A percentile compares a stretch with the other conserved stretches of the same genome.
phyloP scores from a whole-genome alignment of 2,797 vertebrate species.

The Peromyscus nudipes region DNA sequence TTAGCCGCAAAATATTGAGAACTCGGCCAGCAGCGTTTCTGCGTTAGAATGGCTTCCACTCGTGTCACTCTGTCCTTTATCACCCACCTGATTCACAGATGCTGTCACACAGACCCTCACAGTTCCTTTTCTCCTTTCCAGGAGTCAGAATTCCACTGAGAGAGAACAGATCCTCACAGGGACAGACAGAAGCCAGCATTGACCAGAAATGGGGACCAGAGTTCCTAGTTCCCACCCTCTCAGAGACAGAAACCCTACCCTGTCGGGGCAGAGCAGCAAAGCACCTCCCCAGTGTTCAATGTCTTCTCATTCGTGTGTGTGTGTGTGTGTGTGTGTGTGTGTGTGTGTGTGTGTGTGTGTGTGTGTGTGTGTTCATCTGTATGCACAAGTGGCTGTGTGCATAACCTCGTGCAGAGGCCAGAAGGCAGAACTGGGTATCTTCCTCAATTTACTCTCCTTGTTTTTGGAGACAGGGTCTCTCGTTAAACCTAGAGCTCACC shows the following conservation, averaged over 20 bases:
- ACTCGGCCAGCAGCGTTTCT: not conserved
- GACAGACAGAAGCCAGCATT: not conserved
- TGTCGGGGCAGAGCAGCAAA: not conserved
- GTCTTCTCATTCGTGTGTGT: not conserved
- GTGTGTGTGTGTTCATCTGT: not conserved
- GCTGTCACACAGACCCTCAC: not conserved
- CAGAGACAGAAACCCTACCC: not conserved
- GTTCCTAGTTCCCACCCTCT: not conserved
- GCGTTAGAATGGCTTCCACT: not conserved
- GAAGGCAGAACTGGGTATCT: not conserved
- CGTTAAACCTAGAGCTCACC: not conserved
- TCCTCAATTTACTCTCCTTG: not conserved
- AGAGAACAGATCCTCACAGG: not conserved
- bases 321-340: not conserved
- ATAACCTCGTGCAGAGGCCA: not conserved
- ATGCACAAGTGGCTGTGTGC: not conserved
- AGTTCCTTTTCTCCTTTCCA: not conserved
- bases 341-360: not conserved
- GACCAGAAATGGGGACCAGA: not conserved
- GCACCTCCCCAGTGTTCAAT: too few species aligned
- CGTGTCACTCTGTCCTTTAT: not conserved
- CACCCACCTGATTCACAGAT: not conserved
- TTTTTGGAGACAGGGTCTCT: not conserved
- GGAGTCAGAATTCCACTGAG: not conserved
- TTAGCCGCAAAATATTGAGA: not conserved